Conservation (phyloP, 2,113 vertebrate genomes). For the Perognathus longimembris region DNA sequence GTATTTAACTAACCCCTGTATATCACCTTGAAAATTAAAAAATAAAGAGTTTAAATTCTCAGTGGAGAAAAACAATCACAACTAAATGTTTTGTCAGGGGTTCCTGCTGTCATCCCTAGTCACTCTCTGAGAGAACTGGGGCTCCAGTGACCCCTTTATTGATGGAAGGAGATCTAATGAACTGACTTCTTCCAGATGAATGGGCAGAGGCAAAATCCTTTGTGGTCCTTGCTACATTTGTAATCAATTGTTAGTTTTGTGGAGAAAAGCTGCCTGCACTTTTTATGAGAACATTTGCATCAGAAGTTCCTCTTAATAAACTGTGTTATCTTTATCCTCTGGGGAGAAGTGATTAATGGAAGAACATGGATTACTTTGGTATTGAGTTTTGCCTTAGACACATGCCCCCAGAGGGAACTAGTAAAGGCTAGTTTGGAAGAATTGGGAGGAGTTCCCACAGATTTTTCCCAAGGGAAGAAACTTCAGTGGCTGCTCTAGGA, state of each 20-base stretch:
- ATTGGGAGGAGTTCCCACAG: neutral
- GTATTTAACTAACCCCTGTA: too few species aligned
- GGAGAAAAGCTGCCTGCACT: neutral
- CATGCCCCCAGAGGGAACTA: neutral
- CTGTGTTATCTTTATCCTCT: neutral
- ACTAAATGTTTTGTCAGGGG: neutral
- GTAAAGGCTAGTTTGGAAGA: neutral
- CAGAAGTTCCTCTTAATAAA: conserved; percentile 36
- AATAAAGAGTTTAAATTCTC: neutral
- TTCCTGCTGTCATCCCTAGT: neutral
- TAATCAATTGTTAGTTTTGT: neutral
- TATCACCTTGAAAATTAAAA: too few species aligned
- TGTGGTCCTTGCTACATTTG: neutral
- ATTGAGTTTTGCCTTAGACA: neutral
- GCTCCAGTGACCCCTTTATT: neutral
- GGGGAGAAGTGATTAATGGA: neutral
- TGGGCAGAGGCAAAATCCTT: neutral
- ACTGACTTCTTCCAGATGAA: neutral
- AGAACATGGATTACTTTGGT: neutral
- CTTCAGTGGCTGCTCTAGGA: neutral
- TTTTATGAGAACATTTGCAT: conserved; percentile 8
- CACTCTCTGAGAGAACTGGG: neutral
- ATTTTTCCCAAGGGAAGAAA: conserved; percentile 24
- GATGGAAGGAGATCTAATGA: neutral
- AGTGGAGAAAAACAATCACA: neutral